These are phyloP conservation scores for Parazoanthus darwini DNA, from an alignment of 92 coral and sea anemone genomes.

Conservation along the genomic window DNA sequence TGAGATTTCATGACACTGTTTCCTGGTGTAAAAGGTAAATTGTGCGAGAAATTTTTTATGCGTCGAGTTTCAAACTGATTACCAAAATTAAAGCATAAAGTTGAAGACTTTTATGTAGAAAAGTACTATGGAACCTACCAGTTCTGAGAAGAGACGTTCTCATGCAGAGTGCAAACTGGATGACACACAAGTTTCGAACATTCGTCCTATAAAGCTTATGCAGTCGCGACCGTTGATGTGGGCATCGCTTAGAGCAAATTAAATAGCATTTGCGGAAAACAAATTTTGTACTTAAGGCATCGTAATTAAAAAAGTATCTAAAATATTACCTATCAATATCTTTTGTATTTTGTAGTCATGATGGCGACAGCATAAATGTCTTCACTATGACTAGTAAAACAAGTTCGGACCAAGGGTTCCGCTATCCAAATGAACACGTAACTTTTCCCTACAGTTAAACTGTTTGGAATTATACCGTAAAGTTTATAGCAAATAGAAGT, in stretches of 20 bases:
- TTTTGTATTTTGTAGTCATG: neutral
- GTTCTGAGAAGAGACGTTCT: neutral
- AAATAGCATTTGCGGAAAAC: neutral
- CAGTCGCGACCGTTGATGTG: neutral
- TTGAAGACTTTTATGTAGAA: no score
- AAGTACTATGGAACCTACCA: neutral
- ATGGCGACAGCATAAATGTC: neutral
- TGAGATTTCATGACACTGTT: no score
- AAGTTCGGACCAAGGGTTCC: neutral
- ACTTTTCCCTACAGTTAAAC: neutral
- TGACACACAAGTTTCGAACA: neutral
- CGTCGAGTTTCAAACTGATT: neutral
- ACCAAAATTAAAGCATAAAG: neutral
- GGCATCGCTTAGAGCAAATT: no score
- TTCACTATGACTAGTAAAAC: neutral
- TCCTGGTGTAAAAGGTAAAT: no score
- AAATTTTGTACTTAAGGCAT: neutral
- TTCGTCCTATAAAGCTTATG: neutral
- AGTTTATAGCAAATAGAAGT: neutral
- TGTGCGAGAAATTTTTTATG: neutral
- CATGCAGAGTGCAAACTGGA: neutral
- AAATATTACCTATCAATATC: neutral
- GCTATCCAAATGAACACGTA: neutral
- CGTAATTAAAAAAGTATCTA: neutral
- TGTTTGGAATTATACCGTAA: no score